Conservation (phyloP, 2,888 invertebrate species). For the Agonopterix alstromeriana region DNA sequence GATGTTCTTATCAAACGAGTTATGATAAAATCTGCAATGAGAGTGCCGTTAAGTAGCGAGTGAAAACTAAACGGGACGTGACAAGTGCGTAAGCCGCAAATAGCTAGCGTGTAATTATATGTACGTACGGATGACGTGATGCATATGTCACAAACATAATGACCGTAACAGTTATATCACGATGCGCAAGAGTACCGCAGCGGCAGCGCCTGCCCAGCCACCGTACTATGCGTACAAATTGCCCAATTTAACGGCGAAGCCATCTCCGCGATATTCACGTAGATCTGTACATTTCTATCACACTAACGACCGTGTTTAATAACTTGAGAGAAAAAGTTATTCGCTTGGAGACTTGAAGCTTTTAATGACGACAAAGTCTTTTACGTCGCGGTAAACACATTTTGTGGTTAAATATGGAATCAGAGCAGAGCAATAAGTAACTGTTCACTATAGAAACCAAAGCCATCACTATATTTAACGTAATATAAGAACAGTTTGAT, state of each 20-base stretch:
- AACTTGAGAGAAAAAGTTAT: neutral
- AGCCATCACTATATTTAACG: too few species aligned
- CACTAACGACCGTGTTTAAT: neutral
- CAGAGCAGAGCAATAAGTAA: too few species aligned
- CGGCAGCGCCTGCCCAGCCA: slow-evolving; percentile 40
- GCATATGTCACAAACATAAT: slow-evolving; percentile 57
- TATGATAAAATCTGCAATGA: slow-evolving; percentile 9
- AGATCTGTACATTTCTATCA: slow-evolving; percentile 20
- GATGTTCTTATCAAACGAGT: neutral
- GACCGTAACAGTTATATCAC: slow-evolving; percentile 58
- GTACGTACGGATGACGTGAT: slow-evolving; percentile 42
- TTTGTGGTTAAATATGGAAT: too few species aligned
- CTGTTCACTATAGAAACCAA: too few species aligned
- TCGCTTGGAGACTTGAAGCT: too few species aligned
- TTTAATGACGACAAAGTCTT: too few species aligned
- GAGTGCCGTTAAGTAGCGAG: slow-evolving; percentile 23
- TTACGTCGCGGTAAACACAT: too few species aligned
- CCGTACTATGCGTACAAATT: slow-evolving; percentile 59
- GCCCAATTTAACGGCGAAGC: slow-evolving; percentile 69
- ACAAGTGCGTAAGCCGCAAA: slow-evolving; percentile 9
- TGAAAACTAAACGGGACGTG: slow-evolving; percentile 25
- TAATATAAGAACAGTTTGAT: too few species aligned
- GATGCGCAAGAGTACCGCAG: slow-evolving; percentile 34
- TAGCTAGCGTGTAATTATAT: slow-evolving; percentile 26
- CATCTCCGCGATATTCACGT: slow-evolving; percentile 13